Evolutionary conservation across 2,113 vertebrate species (phyloP).

Genomic region (Vireo altiloquus): DNA sequence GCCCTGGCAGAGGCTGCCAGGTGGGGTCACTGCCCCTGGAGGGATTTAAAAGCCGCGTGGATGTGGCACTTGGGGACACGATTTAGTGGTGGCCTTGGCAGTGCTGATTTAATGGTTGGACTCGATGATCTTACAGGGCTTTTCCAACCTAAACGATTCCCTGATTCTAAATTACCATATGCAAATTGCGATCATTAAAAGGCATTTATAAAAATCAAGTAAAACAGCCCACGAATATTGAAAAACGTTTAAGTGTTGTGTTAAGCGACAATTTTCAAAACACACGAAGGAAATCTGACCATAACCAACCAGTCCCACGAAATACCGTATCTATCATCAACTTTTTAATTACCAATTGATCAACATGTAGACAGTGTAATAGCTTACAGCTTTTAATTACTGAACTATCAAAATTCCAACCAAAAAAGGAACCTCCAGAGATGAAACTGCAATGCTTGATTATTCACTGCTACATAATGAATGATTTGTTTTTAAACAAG

Average conservation of each 20-base stretch:
- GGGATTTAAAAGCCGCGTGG: background rate
- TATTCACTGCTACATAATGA: conserved; percentile 74
- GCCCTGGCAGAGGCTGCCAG: background rate
- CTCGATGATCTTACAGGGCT: background rate
- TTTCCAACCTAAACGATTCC: background rate
- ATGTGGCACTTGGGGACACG: background rate
- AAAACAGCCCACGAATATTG: conserved; percentile 40
- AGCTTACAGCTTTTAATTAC: conserved; percentile 72
- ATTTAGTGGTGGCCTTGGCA: background rate
- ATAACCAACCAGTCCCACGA: conserved; percentile 47
- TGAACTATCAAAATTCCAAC: conserved; percentile 74
- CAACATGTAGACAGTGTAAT: conserved; percentile 61
- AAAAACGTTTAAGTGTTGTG: conserved; percentile 3
- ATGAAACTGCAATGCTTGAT: conserved; percentile 71
- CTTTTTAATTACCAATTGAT: conserved; percentile 68
- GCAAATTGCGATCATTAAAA: conserved; percentile 58
- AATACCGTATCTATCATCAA: conserved; percentile 69
- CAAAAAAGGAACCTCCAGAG: conserved; percentile 74
- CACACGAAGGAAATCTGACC: conserved; percentile 54
- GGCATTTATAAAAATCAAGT: conserved; percentile 43
- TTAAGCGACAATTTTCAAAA: conserved; percentile 57
- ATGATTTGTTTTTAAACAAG: conserved; percentile 76
- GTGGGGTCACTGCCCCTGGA: background rate
- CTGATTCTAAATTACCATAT: conserved; percentile 22
- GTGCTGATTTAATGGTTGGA: background rate